Evolutionary conservation across 1,140 invertebrate species (phyloP), one percentile per base, ranked within the genome.

Genomic region (Drosophila oshimai): DNA sequence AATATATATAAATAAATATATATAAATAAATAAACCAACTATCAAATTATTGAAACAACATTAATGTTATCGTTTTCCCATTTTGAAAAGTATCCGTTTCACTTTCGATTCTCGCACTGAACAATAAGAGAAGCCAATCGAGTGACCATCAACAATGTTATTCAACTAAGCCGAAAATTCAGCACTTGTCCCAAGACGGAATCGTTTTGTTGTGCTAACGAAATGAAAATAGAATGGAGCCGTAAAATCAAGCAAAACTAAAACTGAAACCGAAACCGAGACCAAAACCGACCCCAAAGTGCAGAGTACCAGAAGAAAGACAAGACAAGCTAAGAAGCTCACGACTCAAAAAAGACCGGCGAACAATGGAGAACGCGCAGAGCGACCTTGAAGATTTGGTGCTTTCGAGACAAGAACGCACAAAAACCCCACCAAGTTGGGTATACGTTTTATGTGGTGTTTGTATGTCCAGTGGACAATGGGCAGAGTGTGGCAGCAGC

Each of bases 331-430:
- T 58, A 71, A 71, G 69, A 70, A 60, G 65, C 44, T 71, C 53
- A 71, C 67, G 68, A 71, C 68, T 62, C 28, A 20, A 47, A 37
- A 20, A 47, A 37, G 46, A 2, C 42, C 49, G 17, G 15, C 51
- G 24, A 60, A 83, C 78, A 83, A 83, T 73, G 72, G 74, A 58
- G 50, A 36, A 15, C 57, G 39, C 24, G 22, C 31, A 57, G 13
- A 26, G 55, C 73, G 81, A 81, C 81, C 81, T 87, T 87, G 81
- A 76, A 68, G 46, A 75, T 51, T 72, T 65, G 60, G 64, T 72
- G 44, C 55, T 74, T 78, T 55, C 49, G 41, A 69, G 46, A 55
- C 62, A 28, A 46, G 49, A 45, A 74, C 36, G 22, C 1, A 49
- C 17, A 28, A 20, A 72, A 61, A 60, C 55, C 47, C 29, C 50